Percentiles rank a stretch among this genome's conserved stretches.
Conservation (phyloP, 2,888 invertebrate genomes). For the Heliconius hortense region DNA sequence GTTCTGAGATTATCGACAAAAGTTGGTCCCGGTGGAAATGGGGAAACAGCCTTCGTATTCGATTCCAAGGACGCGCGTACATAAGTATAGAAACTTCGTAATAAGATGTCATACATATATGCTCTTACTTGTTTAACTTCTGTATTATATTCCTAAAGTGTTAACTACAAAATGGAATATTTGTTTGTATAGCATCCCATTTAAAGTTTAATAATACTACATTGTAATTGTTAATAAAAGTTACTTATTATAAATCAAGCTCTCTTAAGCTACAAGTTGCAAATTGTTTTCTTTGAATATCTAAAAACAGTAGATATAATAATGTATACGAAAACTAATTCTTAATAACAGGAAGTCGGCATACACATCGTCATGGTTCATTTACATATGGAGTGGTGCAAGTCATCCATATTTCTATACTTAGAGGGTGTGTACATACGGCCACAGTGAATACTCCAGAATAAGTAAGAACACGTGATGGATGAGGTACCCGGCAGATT, state of each 20-base stretch:
- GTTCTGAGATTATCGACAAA: constrained; percentile 33
- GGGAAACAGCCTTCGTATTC: constrained; percentile 23
- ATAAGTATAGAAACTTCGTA: constrained; percentile 31
- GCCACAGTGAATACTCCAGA: constrained; percentile 37
- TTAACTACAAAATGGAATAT: background rate
- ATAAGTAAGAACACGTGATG: constrained; percentile 40
- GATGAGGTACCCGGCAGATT: constrained; percentile 34
- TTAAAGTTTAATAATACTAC: too few relatives aligned
- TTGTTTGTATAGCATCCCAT: too few relatives aligned
- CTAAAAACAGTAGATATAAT: background rate
- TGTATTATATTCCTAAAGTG: background rate
- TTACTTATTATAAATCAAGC: too few relatives aligned
- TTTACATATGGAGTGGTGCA: constrained; percentile 19
- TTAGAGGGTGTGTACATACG: constrained; percentile 30
- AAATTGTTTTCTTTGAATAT: too few relatives aligned
- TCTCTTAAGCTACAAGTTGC: too few relatives aligned
- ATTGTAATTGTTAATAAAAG: too few relatives aligned
- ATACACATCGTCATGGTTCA: constrained; percentile 9
- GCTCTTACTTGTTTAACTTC: background rate
- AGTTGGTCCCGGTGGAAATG: constrained; percentile 28
- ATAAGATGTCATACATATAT: constrained; percentile 19
- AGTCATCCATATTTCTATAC: constrained; percentile 30
- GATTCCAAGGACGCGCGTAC: constrained; percentile 18
- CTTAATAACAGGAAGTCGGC: background rate
- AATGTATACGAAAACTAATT: background rate